A percentile compares a stretch with the other conserved stretches of the same genome.
phyloP scores from a whole-genome alignment of 2,888 invertebrate species.

The Rhaphigaster nebulosa region DNA sequence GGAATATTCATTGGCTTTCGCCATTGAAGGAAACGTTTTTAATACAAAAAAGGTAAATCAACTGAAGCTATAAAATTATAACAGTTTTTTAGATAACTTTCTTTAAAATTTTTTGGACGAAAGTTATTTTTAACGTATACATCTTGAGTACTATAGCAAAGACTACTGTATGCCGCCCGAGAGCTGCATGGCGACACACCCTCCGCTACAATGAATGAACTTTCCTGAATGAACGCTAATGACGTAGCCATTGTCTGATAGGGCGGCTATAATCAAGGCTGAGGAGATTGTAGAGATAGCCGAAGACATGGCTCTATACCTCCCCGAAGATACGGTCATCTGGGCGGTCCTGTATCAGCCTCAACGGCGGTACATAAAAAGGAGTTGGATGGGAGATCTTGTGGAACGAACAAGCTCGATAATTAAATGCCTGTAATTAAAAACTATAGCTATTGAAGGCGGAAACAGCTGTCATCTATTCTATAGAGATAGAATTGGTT shows the following conservation, averaged over 20 bases:
- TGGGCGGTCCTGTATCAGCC: neutral
- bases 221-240: constrained; percentile 44
- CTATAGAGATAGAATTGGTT: neutral
- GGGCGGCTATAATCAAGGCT: constrained; percentile 31
- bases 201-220: constrained; percentile 2
- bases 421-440: constrained; percentile 3
- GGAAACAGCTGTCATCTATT: neutral
- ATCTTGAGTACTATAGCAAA: no score
- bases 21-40: no score
- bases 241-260: constrained; percentile 34
- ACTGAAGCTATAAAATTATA: no score
- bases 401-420: neutral
- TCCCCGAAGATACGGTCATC: neutral
- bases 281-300: constrained; percentile 5
- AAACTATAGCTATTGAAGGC: neutral
- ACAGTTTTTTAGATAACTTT: no score
- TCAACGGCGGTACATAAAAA: neutral
- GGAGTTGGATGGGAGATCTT: neutral
- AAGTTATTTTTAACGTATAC: no score
- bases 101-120: no score
- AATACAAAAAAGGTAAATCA: no score
- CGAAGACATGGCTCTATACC: constrained; percentile 16
- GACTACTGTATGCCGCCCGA: neutral
- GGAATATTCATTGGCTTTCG: no score
- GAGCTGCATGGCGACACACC: neutral